A percentile compares a stretch with the other conserved stretches of the same genome.
phyloP scores from a whole-genome alignment of 1,140 invertebrate genomes.

The Coenobita brevimanus region DNA sequence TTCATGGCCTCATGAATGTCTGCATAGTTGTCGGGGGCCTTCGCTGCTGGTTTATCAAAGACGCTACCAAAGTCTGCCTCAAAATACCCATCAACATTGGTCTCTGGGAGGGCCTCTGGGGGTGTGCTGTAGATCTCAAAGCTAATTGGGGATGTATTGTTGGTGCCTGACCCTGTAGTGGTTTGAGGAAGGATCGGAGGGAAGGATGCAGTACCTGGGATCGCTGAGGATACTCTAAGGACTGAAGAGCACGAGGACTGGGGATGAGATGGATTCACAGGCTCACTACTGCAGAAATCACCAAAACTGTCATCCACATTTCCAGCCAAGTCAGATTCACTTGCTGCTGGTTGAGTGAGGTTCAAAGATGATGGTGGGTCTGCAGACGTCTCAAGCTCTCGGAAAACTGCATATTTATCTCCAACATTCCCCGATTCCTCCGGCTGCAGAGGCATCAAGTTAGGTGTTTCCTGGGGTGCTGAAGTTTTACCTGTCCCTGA shows the following conservation, averaged over 20 bases:
- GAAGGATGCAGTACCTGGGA: neutral
- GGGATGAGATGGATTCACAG: neutral
- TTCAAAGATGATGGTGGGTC: neutral
- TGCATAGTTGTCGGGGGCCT: conserved; percentile 30
- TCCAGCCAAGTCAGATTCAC: neutral
- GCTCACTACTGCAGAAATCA: conserved; percentile 58
- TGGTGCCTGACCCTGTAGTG: conserved; percentile 10
- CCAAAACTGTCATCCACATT: conserved; percentile 48
- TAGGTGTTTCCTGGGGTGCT: neutral
- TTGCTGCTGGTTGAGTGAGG: neutral
- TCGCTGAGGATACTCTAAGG: neutral
- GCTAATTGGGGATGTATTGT: conserved; percentile 41
- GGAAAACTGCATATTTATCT: conserved; percentile 61
- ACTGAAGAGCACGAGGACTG: too few relatives aligned
- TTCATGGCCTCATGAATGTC: conserved; percentile 63
- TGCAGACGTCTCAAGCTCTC: conserved; percentile 17
- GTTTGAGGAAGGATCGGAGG: neutral
- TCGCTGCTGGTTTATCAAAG: conserved; percentile 6
- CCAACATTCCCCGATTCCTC: conserved; percentile 11
- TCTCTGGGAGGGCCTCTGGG: conserved; percentile 38
- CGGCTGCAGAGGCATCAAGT: neutral
- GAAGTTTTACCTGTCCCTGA: neutral
- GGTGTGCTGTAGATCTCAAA: conserved; percentile 50
- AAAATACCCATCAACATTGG: conserved; percentile 24
- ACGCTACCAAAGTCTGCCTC: conserved; percentile 50